A percentile compares a stretch with the other conserved stretches of the same genome.
These are phyloP conservation scores for Raja brachyura DNA, from an alignment of 2,113 vertebrate genomes.

Conservation along the genomic window DNA sequence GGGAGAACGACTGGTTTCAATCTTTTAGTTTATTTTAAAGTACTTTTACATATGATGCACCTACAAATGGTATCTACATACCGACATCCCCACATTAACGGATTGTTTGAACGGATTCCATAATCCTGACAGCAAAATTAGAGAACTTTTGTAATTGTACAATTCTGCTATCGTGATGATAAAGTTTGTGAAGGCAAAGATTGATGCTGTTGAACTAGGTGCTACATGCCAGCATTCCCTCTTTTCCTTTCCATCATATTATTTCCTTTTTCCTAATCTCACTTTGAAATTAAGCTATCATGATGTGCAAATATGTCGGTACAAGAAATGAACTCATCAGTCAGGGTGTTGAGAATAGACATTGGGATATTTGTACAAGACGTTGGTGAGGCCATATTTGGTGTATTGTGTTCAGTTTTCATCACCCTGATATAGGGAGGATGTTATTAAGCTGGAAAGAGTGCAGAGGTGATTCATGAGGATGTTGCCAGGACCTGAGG, in stretches of 20 bases:
- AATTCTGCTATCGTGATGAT: background rate
- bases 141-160: background rate
- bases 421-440: too few species aligned
- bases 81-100: background rate
- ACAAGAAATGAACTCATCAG: background rate
- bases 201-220: background rate
- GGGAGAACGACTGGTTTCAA: slow-evolving; percentile 10
- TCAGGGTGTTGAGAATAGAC: too few species aligned
- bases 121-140: background rate
- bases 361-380: too few species aligned
- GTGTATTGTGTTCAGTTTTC: too few species aligned
- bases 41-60: background rate
- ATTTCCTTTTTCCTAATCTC: background rate
- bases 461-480: too few species aligned
- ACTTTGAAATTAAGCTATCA: background rate
- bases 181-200: background rate
- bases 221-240: background rate
- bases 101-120: background rate
- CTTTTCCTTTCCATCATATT: background rate
- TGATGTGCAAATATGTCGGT: background rate
- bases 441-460: too few species aligned
- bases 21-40: background rate
- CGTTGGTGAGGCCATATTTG: too few species aligned
- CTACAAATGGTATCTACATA: background rate
- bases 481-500: too few species aligned